Evolutionary conservation across 1,140 invertebrate genomes (phyloP).

Genomic region (Drosophila simulans): DNA sequence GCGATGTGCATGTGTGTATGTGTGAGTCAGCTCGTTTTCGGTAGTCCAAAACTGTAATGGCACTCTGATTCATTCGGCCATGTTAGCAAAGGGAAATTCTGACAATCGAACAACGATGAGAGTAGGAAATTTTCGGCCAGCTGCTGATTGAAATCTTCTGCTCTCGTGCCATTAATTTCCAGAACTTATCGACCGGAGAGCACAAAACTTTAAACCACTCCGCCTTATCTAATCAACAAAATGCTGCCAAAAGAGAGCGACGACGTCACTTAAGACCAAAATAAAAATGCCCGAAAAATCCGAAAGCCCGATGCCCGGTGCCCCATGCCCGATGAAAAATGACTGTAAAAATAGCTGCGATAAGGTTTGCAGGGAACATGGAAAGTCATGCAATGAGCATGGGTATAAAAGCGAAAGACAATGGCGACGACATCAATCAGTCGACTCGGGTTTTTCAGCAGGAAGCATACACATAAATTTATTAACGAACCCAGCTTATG

Average conservation of each 20-base stretch:
- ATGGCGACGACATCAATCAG: constrained; percentile 68
- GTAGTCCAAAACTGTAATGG: constrained; percentile 12
- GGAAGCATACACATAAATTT: constrained; percentile 37
- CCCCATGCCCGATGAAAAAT: constrained; percentile 30
- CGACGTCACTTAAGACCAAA: constrained; percentile 39
- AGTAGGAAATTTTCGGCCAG: constrained; percentile 8
- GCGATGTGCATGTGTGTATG: not conserved
- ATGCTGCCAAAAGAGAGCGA: not conserved
- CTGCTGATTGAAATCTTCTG: constrained; percentile 19
- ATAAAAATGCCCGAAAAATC: constrained; percentile 52
- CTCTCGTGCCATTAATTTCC: constrained; percentile 4
- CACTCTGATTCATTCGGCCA: constrained; percentile 26
- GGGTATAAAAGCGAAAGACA: constrained; percentile 73
- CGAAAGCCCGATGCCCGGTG: constrained; percentile 24
- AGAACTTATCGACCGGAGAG: constrained; percentile 11
- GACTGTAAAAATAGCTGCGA: constrained; percentile 41
- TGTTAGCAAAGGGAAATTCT: constrained; percentile 4
- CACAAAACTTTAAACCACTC: constrained; percentile 32
- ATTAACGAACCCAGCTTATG: constrained; percentile 45
- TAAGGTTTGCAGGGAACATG: constrained; percentile 34
- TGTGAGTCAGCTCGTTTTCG: not conserved
- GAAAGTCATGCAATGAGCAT: constrained; percentile 28
- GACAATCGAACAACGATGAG: constrained; percentile 13
- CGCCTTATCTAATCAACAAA: constrained; percentile 32
- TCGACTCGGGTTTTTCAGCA: constrained; percentile 64